Conservation (phyloP, 2,888 invertebrate genomes). For the Orchesella flavescens region DNA sequence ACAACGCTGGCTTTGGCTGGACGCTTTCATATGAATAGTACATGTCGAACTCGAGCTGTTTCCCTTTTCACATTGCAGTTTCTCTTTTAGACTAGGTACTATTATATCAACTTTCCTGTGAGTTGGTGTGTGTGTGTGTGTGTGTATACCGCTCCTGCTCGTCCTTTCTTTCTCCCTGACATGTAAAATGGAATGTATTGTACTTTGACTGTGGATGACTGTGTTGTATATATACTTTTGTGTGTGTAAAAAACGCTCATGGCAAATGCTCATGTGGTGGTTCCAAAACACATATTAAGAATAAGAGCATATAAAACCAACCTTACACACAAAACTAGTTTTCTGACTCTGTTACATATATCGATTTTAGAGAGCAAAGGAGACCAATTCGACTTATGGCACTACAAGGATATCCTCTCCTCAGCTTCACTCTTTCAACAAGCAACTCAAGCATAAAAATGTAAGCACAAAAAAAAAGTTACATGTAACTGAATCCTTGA, state of each 20-base stretch:
- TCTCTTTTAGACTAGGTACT: neutral
- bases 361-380: constrained; percentile 37
- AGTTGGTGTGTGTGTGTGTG: neutral
- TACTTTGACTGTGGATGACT: neutral
- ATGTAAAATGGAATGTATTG: neutral
- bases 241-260: no score
- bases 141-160: neutral
- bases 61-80: neutral
- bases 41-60: neutral
- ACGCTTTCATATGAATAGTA: constrained; percentile 19
- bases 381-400: neutral
- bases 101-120: no score
- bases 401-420: constrained; percentile 12
- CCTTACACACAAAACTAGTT: neutral
- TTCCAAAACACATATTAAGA: neutral
- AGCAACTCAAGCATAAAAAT: neutral
- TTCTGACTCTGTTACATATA: constrained; percentile 18
- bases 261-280: neutral
- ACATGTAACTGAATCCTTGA: neutral
- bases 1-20: constrained; percentile 20
- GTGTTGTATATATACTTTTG: no score
- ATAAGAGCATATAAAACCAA: neutral
- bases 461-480: neutral
- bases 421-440: neutral
- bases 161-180: neutral